phyloP scores from a whole-genome alignment of 1,140 invertebrate genomes.

The Venturia canescens region DNA sequence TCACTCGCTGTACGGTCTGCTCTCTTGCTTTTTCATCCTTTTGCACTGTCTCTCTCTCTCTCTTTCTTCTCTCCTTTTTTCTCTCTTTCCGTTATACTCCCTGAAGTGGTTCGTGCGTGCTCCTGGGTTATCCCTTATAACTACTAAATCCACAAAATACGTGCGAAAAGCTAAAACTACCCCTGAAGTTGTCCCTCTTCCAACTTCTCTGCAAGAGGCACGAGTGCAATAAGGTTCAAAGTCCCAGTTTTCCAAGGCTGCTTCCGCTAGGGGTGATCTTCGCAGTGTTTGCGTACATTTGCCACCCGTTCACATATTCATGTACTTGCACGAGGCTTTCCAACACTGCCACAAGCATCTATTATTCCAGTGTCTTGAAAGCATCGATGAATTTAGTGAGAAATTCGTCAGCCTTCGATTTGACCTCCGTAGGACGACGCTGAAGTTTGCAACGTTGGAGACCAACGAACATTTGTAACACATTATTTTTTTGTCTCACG shows the following conservation, averaged over 20 bases:
- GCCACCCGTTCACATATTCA: constrained; percentile 55
- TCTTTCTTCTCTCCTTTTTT: not conserved
- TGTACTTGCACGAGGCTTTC: constrained; percentile 8
- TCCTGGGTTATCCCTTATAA: constrained; percentile 52
- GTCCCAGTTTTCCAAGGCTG: constrained; percentile 76
- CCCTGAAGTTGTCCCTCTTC: not conserved
- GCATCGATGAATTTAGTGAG: not conserved
- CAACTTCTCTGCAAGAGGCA: constrained; percentile 59
- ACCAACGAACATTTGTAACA: too few relatives aligned
- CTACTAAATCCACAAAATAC: constrained; percentile 42
- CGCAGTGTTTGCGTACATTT: constrained; percentile 53
- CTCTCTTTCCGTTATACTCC: not conserved
- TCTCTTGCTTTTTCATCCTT: constrained; percentile 33
- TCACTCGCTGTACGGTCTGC: constrained; percentile 59
- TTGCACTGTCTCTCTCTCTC: constrained; percentile 27
- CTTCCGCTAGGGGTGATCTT: constrained; percentile 65
- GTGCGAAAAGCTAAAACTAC: constrained; percentile 36
- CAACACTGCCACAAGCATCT: not conserved
- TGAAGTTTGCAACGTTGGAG: too few relatives aligned
- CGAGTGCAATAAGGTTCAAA: constrained; percentile 75
- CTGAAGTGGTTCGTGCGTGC: constrained; percentile 48
- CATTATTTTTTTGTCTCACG: too few relatives aligned
- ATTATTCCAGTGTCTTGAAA: not conserved
- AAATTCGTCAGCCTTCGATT: not conserved
- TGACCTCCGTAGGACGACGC: too few relatives aligned